Evolutionary conservation across 30 jellyfish, hydroid and myxozoan species (phyloP).

Genomic region (Catostylus mosaicus): DNA sequence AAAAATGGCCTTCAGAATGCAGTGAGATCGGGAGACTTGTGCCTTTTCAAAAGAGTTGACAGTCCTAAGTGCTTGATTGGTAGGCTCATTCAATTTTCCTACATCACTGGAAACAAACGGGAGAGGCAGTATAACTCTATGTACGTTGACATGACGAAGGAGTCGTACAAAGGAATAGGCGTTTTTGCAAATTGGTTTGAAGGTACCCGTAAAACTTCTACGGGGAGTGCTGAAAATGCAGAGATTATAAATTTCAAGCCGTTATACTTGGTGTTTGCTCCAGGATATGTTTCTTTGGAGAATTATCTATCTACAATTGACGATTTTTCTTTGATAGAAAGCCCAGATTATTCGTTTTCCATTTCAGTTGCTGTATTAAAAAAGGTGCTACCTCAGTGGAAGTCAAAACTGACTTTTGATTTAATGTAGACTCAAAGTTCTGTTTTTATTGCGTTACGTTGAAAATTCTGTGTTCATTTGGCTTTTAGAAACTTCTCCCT

Average conservation of each 20-base stretch:
- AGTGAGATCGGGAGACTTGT: conserved; percentile 47
- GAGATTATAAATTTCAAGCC: conserved; percentile 16
- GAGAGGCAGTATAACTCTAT: conserved; percentile 31
- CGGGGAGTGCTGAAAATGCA: neutral
- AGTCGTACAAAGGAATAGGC: conserved; percentile 15
- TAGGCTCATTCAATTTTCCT: conserved; percentile 50
- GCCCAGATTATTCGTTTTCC: too few species aligned
- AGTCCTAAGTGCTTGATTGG: conserved; percentile 33
- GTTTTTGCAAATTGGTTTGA: conserved; percentile 45
- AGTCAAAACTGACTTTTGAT: too few species aligned
- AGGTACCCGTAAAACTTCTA: neutral
- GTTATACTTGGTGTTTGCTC: conserved; percentile 15
- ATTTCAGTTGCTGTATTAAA: too few species aligned
- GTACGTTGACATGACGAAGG: conserved; percentile 50
- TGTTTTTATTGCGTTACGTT: too few species aligned
- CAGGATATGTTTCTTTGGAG: conserved; percentile 46
- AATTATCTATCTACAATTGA: conserved; percentile 22
- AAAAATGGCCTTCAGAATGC: conserved; percentile 23
- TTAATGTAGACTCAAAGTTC: too few species aligned
- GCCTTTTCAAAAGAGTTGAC: conserved; percentile 46
- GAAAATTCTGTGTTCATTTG: too few species aligned
- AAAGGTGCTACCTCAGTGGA: too few species aligned
- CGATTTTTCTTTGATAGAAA: too few species aligned
- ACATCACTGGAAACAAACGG: conserved; percentile 30
- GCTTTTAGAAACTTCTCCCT: too few species aligned